These are phyloP conservation scores for Oncorhynchus nerka DNA, from an alignment of 2,113 vertebrate species.

Conservation along the genomic window DNA sequence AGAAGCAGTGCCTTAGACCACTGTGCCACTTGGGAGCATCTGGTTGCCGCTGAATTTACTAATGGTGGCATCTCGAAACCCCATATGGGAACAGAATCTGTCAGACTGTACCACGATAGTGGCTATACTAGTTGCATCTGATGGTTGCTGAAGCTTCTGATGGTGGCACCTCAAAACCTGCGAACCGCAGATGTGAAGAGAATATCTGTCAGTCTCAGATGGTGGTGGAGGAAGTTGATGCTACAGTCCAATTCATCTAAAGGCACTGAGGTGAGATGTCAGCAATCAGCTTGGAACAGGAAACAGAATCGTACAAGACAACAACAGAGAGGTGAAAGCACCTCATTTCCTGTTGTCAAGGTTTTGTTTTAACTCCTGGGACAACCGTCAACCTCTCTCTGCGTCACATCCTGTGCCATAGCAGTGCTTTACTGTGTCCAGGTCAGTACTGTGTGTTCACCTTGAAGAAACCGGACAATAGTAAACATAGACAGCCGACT, in stretches of 20 bases:
- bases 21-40: too few relatives aligned
- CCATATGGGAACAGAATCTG: too few relatives aligned
- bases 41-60: too few relatives aligned
- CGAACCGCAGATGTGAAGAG: background rate
- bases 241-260: background rate
- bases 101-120: too few relatives aligned
- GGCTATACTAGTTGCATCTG: background rate
- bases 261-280: background rate
- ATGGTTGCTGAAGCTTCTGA: background rate
- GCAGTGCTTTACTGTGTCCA: slow-evolving; percentile 7
- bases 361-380: background rate
- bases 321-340: background rate
- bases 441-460: slow-evolving; percentile 2
- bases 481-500: background rate
- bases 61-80: too few relatives aligned
- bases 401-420: background rate
- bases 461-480: background rate
- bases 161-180: too few relatives aligned
- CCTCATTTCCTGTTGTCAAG: background rate
- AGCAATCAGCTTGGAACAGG: background rate
- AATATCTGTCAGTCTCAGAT: background rate
- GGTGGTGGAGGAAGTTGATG: background rate
- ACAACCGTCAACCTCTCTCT: background rate
- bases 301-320: background rate
- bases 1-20: too few relatives aligned